Conservation (phyloP, 2,888 invertebrate species). For the Amphipyra berbera region DNA sequence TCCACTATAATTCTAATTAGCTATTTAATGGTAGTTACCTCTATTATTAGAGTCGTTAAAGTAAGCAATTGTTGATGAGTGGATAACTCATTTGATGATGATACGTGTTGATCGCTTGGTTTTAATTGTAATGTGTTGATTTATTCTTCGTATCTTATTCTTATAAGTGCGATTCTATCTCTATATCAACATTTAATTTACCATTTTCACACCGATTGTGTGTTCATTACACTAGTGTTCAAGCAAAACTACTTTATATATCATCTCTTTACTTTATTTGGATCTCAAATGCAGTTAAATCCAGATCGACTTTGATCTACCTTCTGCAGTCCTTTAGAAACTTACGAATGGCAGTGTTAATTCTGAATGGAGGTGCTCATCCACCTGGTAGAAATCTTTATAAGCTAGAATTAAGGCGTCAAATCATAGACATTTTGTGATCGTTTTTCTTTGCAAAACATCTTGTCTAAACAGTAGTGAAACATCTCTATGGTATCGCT, state of each 20-base stretch:
- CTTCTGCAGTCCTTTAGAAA: neutral
- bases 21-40: constrained; percentile 29
- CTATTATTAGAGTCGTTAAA: constrained; percentile 12
- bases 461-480: too few species aligned
- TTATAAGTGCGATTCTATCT: neutral
- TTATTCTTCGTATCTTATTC: constrained; percentile 7
- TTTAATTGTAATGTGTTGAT: constrained; percentile 13
- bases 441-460: too few species aligned
- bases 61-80: constrained; percentile 14
- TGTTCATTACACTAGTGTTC: too few species aligned
- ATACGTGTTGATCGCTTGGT: constrained; percentile 12
- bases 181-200: neutral
- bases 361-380: too few species aligned
- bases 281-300: too few species aligned
- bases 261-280: too few species aligned
- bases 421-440: neutral
- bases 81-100: constrained; percentile 4
- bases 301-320: neutral
- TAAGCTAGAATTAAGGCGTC: neutral
- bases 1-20: constrained; percentile 28
- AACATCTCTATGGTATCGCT: too few species aligned
- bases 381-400: too few species aligned
- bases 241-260: too few species aligned
- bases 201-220: constrained; percentile 2
- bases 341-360: too few species aligned